Evolutionary conservation across 64 coral and sea anemone genomes (phyloP), one percentile per base, ranked within the genome.

Genomic region (Catalaphyllia jardinei): DNA sequence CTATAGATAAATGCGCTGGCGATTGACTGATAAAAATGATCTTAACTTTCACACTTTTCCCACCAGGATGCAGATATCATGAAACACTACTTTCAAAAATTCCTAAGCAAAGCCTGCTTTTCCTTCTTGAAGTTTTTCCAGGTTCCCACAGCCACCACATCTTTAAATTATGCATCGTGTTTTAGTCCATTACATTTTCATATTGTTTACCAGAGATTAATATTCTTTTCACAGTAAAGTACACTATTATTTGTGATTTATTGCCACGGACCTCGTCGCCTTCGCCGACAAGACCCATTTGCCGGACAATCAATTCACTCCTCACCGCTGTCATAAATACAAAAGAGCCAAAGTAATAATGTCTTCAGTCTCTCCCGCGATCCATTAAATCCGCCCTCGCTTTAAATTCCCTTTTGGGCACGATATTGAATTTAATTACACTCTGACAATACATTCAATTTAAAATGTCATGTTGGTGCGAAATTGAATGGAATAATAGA

Each of bases 371-470:
- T 4, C n/a, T 55, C 11, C 1, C n/a, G 51, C 51, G 50, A 79
- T 15, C 49, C n/a, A 29, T 80, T 62, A 60, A 80, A 62, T 80
- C 61, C 76, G 51, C 55, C 14, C 50, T 62, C 55, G 20, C 52
- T 5, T 14, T 80, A 80, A 80, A 31, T n/a, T 61, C 28, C 18
- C 27, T 80, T 80, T 4, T 7, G 27, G 13, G 30, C 76, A 8
- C 25, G 12, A 80, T 62, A 62, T 61, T 31, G 57, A 62, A 80
- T 61, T 80, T 80, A 80, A 80, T 80, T 80, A 80, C 61, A 28
- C 65, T n/a, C 10, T n/a, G 65, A 69, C n/a, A 29, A 69, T 11
- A 27, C 78, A 80, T 80, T 80, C 52, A 61, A 61, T 80, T 80
- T 30, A 80, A 57, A 11, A 35, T 35, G 35, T 4, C 78, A 62